Evolutionary conservation across 1,140 invertebrate genomes (phyloP).

Genomic region (Mycetomoellerius zeteki): DNA sequence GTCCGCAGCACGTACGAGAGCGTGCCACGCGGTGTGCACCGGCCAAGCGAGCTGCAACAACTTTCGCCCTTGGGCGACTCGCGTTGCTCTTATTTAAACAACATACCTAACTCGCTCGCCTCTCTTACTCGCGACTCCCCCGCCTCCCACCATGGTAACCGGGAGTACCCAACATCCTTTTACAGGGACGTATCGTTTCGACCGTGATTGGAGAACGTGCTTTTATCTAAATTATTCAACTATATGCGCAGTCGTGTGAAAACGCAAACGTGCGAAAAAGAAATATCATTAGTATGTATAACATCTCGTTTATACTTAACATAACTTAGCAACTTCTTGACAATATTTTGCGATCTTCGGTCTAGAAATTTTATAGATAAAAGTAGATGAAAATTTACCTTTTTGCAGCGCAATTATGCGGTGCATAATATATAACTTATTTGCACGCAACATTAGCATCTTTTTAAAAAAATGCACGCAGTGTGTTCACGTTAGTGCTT

Average conservation of each 20-base stretch:
- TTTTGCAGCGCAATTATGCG: neutral
- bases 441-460: neutral
- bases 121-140: slow-evolving; percentile 82
- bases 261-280: neutral
- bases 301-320: neutral
- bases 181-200: slow-evolving; percentile 74
- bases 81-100: slow-evolving; percentile 86
- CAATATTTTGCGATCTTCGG: neutral
- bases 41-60: slow-evolving; percentile 77
- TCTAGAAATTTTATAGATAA: neutral
- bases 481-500: neutral
- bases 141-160: slow-evolving; percentile 79
- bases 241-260: neutral
- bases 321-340: too few species aligned
- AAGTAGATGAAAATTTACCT: neutral
- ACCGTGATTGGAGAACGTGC: neutral
- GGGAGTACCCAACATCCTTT: slow-evolving; percentile 77
- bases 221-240: slow-evolving; percentile 14
- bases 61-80: slow-evolving; percentile 85
- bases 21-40: slow-evolving; percentile 72
- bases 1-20: slow-evolving; percentile 69
- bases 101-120: slow-evolving; percentile 85
- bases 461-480: neutral
- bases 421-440: neutral
- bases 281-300: neutral